phyloP scores from a whole-genome alignment of 1,140 invertebrate genomes.

The Adoxophyes honmai region DNA sequence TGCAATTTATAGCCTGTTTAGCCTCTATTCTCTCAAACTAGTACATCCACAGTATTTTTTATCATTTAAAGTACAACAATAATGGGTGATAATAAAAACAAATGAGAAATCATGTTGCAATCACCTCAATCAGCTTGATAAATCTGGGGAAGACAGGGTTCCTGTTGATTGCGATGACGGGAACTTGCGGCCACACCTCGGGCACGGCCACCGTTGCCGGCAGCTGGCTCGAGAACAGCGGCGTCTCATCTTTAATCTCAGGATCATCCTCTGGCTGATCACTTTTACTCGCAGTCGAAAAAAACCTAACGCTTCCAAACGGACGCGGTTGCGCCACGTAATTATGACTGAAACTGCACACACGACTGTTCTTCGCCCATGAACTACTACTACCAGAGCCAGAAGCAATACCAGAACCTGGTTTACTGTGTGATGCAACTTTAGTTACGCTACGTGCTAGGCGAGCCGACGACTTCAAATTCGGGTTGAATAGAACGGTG shows the following conservation, averaged over 20 bases:
- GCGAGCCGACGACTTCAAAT: conserved; percentile 41
- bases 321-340: conserved; percentile 20
- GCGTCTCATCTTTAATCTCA: conserved; percentile 59
- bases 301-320: conserved; percentile 34
- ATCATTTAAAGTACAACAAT: too few species aligned
- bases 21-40: too few species aligned
- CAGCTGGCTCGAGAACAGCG: conserved; percentile 77
- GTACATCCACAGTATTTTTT: too few species aligned
- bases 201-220: conserved; percentile 96
- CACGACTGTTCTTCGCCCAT: conserved; percentile 20
- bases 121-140: conserved; percentile 97
- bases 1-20: too few species aligned
- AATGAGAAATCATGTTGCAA: conserved; percentile 8
- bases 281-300: conserved; percentile 59
- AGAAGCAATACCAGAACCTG: conserved; percentile 26
- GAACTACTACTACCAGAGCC: conserved; percentile 10
- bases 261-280: conserved; percentile 61
- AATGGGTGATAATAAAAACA: too few species aligned
- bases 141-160: conserved; percentile 99
- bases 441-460: conserved; percentile 48
- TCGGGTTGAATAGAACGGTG: conserved; percentile 43
- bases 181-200: conserved; percentile 96
- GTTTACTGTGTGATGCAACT: conserved; percentile 63
- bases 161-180: conserved; percentile 94
- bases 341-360: conserved; percentile 39